Evolutionary conservation across 2,797 vertebrate genomes (phyloP), one percentile per base, ranked within the genome.

Genomic region (Loris lydekkerianus): DNA sequence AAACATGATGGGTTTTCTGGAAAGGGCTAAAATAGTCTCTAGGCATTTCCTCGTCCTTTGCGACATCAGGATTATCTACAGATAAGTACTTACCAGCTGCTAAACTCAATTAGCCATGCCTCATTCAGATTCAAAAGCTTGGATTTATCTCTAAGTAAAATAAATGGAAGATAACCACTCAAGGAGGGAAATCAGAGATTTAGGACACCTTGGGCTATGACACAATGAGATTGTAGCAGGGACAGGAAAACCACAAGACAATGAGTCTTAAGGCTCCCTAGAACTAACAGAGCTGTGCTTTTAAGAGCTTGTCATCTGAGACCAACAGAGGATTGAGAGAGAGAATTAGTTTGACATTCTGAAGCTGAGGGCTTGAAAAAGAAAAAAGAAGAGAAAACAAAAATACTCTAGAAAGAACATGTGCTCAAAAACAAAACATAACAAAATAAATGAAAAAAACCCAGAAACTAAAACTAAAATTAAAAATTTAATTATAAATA

Each of bases 71-170:
- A 97, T 98, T 97, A 96, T 92, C 94, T 17, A 82, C 73, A 78
- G 82, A 81, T 95, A 53, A 53, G 49, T 15, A 93, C 70, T 6
- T 97, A 94, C 80, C 78, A 73, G 15, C 27, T 67, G 49, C 4
- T 23, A 93, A 97, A 87, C 84, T 97, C 67, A 96, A 76, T 85
- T 91, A 90, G 34, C 18, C 63, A 92, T 0, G 0, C 43, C 93
- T 95, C 60, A 75, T 87, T 56, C 91, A 53, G 65, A 93, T 95
- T 93, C 94, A 94, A 96, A 97, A 96, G 76, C 90, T 75, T 67
- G 80, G 81, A 82, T 86, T 94, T 97, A 93, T 80, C 76, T 86
- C 46, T 97, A 96, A 97, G 95, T 97, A 94, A 95, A 98, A 97
- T 95, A 97, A 98, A 97, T 86, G 82, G 23, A 93, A 97, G 78